These are phyloP conservation scores for Labeo rohita DNA, from an alignment of 2,113 vertebrate species.

Conservation along the genomic window DNA sequence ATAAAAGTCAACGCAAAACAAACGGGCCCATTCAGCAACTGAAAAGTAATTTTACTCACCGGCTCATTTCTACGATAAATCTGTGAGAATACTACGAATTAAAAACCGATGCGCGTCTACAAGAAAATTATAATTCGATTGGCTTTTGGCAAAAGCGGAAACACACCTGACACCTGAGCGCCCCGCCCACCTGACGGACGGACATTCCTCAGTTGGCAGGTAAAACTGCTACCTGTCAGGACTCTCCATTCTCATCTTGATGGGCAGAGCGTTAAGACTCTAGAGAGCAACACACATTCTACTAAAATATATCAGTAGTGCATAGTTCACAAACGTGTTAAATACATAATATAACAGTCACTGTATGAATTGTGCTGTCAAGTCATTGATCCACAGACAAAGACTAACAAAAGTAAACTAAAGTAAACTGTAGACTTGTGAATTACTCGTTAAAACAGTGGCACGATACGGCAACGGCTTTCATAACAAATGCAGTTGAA, in stretches of 20 bases:
- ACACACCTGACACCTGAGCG: slow-evolving; percentile 60
- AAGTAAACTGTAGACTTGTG: too few relatives aligned
- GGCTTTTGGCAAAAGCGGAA: slow-evolving; percentile 24
- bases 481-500: not conserved
- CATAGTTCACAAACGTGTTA: too few relatives aligned
- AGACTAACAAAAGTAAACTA: too few relatives aligned
- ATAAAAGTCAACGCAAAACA: not conserved
- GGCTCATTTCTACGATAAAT: not conserved
- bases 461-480: not conserved
- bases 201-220: not conserved
- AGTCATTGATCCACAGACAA: too few relatives aligned
- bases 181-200: slow-evolving; percentile 44
- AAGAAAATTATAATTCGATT: not conserved
- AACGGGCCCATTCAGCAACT: not conserved
- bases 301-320: too few relatives aligned
- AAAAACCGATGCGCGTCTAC: not conserved
- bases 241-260: too few relatives aligned
- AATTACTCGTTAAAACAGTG: too few relatives aligned
- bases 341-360: too few relatives aligned
- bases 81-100: not conserved
- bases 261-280: too few relatives aligned
- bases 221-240: too few relatives aligned
- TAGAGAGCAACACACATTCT: too few relatives aligned
- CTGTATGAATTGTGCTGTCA: too few relatives aligned
- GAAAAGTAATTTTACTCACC: not conserved